A percentile compares a stretch with the other conserved stretches of the same genome.
Evolutionary conservation across 2,888 invertebrate genomes (phyloP).

Genomic region (Diloba caeruleocephala): DNA sequence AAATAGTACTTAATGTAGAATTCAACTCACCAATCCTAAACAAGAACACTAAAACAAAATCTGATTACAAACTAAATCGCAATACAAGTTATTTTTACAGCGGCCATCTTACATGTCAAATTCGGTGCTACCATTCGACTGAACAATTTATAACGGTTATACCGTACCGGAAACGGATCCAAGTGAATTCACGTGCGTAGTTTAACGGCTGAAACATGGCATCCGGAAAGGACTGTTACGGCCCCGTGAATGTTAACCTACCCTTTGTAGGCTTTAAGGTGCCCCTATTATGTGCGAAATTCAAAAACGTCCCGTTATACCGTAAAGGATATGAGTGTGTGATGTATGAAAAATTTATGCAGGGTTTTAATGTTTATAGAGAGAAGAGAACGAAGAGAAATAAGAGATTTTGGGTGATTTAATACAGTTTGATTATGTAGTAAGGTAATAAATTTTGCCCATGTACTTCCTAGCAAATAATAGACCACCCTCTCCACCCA

Average conservation of each 20-base stretch:
- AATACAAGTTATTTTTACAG: conserved; percentile 35
- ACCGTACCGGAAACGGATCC: conserved; percentile 74
- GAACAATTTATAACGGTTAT: conserved; percentile 70
- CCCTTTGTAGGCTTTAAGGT: conserved; percentile 50
- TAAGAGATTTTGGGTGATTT: no score
- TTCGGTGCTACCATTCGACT: conserved; percentile 43
- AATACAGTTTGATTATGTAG: no score
- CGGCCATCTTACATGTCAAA: conserved; percentile 53
- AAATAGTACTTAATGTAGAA: no score
- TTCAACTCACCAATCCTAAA: neutral
- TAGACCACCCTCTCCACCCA: no score
- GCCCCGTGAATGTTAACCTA: conserved; percentile 51
- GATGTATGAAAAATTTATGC: conserved; percentile 31
- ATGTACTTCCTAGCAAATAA: no score
- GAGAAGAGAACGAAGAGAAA: no score
- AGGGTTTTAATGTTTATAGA: conserved; percentile 22
- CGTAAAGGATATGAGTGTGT: conserved; percentile 27
- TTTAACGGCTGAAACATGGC: conserved; percentile 79
- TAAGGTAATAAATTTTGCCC: no score
- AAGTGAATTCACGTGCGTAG: conserved; percentile 76
- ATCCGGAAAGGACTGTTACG: conserved; percentile 75
- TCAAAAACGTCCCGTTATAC: conserved; percentile 59
- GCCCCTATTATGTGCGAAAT: conserved; percentile 69
- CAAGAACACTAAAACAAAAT: conserved; percentile 18
- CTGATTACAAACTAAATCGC: conserved; percentile 38